Conservation (phyloP, 2,888 invertebrate species). For the Meiosimyza decipiens region DNA sequence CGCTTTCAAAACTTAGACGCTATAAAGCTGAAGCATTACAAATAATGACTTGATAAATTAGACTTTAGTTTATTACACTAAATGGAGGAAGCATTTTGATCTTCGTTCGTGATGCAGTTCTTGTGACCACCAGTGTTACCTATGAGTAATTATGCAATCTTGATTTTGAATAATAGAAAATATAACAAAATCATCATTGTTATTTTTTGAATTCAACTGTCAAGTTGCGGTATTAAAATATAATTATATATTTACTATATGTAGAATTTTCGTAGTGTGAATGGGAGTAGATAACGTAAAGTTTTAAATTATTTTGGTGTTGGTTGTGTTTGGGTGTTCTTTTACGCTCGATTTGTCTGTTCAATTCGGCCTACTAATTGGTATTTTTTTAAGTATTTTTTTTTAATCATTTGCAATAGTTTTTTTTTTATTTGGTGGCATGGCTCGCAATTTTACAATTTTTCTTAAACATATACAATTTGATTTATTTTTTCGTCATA, state of each 20-base stretch:
- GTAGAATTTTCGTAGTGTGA: constrained; percentile 13
- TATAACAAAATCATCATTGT: neutral
- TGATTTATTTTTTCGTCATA: constrained; percentile 1
- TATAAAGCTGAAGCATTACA: too few species aligned
- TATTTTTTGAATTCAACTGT: neutral
- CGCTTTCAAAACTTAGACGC: too few species aligned
- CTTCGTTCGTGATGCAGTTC: too few species aligned
- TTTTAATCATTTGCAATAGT: too few species aligned
- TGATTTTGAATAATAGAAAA: neutral
- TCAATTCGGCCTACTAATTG: too few species aligned
- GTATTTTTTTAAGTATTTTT: too few species aligned
- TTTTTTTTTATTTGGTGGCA: constrained; percentile 9
- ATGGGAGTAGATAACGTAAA: constrained; percentile 1
- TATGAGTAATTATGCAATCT: neutral
- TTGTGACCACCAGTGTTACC: too few species aligned
- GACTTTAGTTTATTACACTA: too few species aligned
- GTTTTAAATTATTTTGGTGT: constrained; percentile 1
- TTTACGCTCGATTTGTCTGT: neutral
- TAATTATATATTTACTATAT: neutral
- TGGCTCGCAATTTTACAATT: neutral
- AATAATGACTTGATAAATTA: too few species aligned
- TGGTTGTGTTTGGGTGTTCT: constrained; percentile 14
- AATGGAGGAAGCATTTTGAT: too few species aligned
- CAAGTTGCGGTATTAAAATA: neutral
- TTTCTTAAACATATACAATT: too few species aligned